These are phyloP conservation scores for Diorhabda carinulata DNA, from an alignment of 1,140 invertebrate genomes.

Conservation along the genomic window DNA sequence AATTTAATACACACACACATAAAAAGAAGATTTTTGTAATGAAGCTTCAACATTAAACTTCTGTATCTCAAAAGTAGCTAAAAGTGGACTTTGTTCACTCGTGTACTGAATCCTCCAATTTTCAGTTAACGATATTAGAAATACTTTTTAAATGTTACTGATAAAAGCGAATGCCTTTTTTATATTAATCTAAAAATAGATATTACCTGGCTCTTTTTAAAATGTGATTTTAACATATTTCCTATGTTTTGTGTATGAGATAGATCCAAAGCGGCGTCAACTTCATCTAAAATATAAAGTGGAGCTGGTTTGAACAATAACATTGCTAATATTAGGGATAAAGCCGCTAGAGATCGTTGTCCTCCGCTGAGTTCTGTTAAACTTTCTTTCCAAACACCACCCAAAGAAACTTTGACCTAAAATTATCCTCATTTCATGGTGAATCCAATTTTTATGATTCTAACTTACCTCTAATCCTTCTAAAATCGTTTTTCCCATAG, in stretches of 20 bases:
- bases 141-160: no score
- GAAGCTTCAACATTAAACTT: no score
- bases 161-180: no score
- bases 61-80: no score
- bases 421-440: conserved; percentile 4
- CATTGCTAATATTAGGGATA: conserved; percentile 95
- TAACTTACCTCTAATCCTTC: conserved; percentile 79
- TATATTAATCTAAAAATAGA: background rate
- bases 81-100: no score
- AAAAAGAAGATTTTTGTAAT: no score
- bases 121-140: no score
- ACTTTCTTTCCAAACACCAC: conserved; percentile 93
- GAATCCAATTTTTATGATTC: no score
- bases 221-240: conserved; percentile 90
- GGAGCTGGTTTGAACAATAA: conserved; percentile 96
- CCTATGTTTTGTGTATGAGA: conserved; percentile 99
- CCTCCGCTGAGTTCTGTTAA: conserved; percentile 94
- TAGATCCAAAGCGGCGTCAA: conserved; percentile 96
- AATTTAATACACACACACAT: no score
- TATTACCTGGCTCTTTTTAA: conserved; percentile 84
- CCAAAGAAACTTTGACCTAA: conserved; percentile 87
- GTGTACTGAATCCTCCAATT: no score
- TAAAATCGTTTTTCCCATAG: conserved; percentile 67
- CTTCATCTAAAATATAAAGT: conserved; percentile 97
- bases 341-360: conserved; percentile 91